Evolutionary conservation across 2,888 invertebrate genomes (phyloP).

Genomic region (Drosophila gaucha): DNA sequence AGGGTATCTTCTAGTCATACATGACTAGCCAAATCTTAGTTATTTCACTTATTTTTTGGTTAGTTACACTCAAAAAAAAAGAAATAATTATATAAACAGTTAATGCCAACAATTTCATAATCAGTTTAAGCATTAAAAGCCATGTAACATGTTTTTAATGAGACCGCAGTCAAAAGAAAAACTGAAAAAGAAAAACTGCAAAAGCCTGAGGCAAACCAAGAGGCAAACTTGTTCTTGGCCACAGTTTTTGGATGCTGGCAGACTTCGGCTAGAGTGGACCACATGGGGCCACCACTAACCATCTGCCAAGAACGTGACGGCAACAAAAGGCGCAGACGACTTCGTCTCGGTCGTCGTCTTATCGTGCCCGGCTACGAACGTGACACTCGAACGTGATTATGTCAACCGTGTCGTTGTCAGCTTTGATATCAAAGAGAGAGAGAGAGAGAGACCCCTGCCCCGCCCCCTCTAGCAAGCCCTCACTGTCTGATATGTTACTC

Average conservation of each 20-base stretch:
- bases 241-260: constrained; percentile 5
- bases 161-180: constrained; percentile 50
- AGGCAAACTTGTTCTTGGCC: constrained; percentile 64
- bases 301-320: constrained; percentile 66
- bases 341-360: constrained; percentile 39
- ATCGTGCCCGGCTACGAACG: constrained; percentile 62
- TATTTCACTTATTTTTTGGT: constrained; percentile 10
- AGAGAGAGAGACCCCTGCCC: too few species aligned
- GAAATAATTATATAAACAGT: constrained; percentile 69
- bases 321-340: constrained; percentile 61
- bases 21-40: background rate
- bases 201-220: constrained; percentile 29
- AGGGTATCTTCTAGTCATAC: background rate
- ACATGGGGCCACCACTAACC: constrained; percentile 35
- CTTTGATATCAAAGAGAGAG: constrained; percentile 52
- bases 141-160: constrained; percentile 80
- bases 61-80: constrained; percentile 37
- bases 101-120: constrained; percentile 69
- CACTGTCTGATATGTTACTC: constrained; percentile 61
- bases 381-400: constrained; percentile 81
- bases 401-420: constrained; percentile 65
- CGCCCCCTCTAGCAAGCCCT: background rate
- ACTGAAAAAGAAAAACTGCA: constrained; percentile 20
- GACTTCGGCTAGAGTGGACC: constrained; percentile 33
- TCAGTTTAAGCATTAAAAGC: constrained; percentile 62